phyloP scores from a whole-genome alignment of 2,888 invertebrate species.

The Lomographa bimaculata region DNA sequence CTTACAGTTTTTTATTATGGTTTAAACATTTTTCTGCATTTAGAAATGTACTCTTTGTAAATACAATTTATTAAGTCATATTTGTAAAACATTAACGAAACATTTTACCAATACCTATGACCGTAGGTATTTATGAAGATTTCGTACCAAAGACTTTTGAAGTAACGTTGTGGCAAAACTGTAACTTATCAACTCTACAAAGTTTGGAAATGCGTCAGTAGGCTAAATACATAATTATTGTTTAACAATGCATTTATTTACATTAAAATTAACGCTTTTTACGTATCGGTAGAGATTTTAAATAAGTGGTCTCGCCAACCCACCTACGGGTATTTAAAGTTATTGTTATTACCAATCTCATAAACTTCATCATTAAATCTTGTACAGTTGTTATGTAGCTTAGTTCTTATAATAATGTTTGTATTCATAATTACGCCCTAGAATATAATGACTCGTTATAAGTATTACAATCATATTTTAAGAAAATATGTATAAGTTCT shows the following conservation, averaged over 20 bases:
- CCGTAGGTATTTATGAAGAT: not conserved
- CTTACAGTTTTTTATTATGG: too few relatives aligned
- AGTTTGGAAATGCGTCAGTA: too few relatives aligned
- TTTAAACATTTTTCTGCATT: too few relatives aligned
- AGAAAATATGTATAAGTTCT: too few relatives aligned
- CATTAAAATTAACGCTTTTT: slow-evolving; percentile 2
- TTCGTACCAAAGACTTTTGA: slow-evolving; percentile 29
- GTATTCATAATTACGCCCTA: too few relatives aligned
- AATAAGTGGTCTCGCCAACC: not conserved
- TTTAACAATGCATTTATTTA: slow-evolving; percentile 14
- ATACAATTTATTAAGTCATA: too few relatives aligned
- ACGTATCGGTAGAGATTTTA: not conserved
- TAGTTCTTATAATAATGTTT: slow-evolving; percentile 39
- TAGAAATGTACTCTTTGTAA: too few relatives aligned
- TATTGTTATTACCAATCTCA: slow-evolving; percentile 37
- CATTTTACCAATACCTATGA: slow-evolving; percentile 1
- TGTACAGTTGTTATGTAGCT: slow-evolving; percentile 73
- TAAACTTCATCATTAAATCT: slow-evolving; percentile 17
- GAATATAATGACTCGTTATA: too few relatives aligned
- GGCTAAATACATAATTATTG: too few relatives aligned
- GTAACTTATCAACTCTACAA: not conserved
- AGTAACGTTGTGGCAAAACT: slow-evolving; percentile 2
- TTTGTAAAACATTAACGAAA: too few relatives aligned
- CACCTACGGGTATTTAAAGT: slow-evolving; percentile 32
- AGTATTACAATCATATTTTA: too few relatives aligned